Base-by-base conservation (phyloP, 2,113 vertebrate genomes). In the Pholis gunnellus region DNA sequence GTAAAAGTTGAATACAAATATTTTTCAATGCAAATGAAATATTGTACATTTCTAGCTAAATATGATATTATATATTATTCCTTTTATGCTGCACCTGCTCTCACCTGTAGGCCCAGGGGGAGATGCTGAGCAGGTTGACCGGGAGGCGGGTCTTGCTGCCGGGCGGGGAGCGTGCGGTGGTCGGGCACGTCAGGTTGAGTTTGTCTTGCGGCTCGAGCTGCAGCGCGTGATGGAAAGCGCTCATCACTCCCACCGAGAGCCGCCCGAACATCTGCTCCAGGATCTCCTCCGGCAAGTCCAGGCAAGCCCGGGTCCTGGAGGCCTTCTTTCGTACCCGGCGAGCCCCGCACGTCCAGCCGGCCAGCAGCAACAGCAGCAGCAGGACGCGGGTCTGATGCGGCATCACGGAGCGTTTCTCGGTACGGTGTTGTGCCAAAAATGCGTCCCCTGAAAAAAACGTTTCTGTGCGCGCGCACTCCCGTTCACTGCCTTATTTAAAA, bases 61-160 rank as follows among this genome's bases (percentile, higher is more conserved):
- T 34, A 6, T 34, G 5, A 34, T 34, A 6, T 34, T 34, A 6
- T 34, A 34, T 34, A 34, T 34, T 34, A 34, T 34, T 34, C 22
- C 52, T 9, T 56, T 20, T 1, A 13, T 1, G 69, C 1, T 38
- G 4, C 78, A 13, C 15, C 9, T 56, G 70, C 9, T 9, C 75
- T 95, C 94, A 98, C 98, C 98, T 97, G 96, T 99, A 98, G 10
- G 97, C 96, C 98, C 98, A 98, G 1, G 97, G 97, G 48, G 97
- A 97, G 54, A 98, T 90, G 93, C 98, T 98, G 89, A 95, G 96
- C 89, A 98, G 92, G 93, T 98, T 97, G 85, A 97, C 95, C 52
- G 98, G 97, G 22, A 96, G 94, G 31, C 94, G 95, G 73, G 92
- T 92, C 84, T 90, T 95, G 80, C 93, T 89, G 4, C 94, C 95